Conservation (phyloP, 2,888 invertebrate species). For the Nemoura dubitans region DNA sequence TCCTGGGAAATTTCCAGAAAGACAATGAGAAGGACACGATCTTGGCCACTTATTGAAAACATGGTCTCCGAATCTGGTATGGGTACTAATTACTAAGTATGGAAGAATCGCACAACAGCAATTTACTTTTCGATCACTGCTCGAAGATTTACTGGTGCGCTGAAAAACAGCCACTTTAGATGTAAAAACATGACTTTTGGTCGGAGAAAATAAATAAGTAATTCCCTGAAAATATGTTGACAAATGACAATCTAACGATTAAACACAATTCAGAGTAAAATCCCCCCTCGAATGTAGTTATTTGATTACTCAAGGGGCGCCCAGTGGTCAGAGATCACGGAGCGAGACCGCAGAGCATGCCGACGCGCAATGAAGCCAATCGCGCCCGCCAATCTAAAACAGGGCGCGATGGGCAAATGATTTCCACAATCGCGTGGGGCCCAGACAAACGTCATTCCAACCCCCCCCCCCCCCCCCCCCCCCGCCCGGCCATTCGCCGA, state of each 20-base stretch:
- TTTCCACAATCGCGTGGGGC: background rate
- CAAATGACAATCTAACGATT: background rate
- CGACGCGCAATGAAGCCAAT: conserved; percentile 17
- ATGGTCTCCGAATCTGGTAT: too few relatives aligned
- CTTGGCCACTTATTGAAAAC: too few relatives aligned
- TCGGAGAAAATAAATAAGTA: too few relatives aligned
- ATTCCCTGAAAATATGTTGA: too few relatives aligned
- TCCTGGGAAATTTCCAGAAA: too few relatives aligned
- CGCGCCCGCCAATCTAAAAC: background rate
- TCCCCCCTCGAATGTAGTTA: background rate
- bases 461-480: background rate
- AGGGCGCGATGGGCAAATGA: background rate
- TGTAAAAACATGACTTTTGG: too few relatives aligned
- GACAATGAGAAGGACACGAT: too few relatives aligned
- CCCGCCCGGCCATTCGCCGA: background rate
- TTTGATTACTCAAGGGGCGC: background rate
- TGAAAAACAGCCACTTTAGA: too few relatives aligned
- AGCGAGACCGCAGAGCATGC: background rate
- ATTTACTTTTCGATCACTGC: too few relatives aligned
- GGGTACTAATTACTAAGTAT: too few relatives aligned
- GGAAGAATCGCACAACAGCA: too few relatives aligned
- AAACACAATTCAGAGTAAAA: background rate
- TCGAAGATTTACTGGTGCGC: too few relatives aligned
- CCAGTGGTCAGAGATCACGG: background rate
- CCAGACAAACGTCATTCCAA: background rate